Conservation (phyloP, 2,797 vertebrate genomes). For the Carcharodon carcharias region DNA sequence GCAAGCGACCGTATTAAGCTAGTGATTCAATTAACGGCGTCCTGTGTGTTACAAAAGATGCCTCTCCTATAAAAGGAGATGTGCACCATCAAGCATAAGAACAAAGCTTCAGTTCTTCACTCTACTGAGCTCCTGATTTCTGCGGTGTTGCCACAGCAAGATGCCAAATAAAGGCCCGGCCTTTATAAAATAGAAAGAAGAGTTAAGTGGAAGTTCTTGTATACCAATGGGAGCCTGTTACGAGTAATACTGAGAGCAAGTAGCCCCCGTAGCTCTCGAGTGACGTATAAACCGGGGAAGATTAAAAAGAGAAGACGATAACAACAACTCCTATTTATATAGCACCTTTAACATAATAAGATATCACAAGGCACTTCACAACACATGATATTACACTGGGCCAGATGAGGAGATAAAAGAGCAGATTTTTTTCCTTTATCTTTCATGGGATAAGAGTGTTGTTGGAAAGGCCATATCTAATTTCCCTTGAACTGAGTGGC, state of each 20-base stretch:
- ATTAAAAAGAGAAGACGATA: not conserved
- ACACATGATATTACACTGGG: no score
- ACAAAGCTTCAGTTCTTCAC: not conserved
- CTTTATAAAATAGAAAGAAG: not conserved
- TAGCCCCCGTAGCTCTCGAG: not conserved
- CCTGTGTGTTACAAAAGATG: not conserved
- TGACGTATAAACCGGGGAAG: not conserved
- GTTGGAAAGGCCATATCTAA: no score
- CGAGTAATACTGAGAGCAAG: not conserved
- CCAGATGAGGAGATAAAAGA: no score
- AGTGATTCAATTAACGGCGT: not conserved
- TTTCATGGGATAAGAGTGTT: no score
- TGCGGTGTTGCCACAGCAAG: not conserved
- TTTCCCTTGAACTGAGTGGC: no score
- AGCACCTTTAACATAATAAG: no score
- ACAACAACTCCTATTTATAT: no score
- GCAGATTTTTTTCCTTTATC: no score
- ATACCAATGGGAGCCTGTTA: not conserved
- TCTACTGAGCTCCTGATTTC: not conserved
- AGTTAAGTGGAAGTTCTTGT: not conserved
- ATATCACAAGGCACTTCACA: no score
- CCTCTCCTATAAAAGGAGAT: not conserved
- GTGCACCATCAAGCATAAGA: not conserved
- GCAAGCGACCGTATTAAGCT: not conserved
- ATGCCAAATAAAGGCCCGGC: not conserved